Conservation (phyloP, 2,113 vertebrate species). For the Cynocephalus volans region DNA sequence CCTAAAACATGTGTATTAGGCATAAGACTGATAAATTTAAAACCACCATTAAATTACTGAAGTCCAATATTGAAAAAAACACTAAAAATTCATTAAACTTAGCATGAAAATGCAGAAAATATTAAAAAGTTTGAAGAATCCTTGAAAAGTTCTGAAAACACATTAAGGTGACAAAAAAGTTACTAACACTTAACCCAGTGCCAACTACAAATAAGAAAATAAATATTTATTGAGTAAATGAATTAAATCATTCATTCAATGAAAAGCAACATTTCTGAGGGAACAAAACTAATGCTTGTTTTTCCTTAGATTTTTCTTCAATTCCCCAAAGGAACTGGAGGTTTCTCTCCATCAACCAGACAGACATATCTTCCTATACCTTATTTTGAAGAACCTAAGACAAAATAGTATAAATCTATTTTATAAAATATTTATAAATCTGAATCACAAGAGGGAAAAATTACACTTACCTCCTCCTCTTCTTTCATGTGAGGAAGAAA, state of each 20-base stretch:
- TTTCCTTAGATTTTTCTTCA: not conserved
- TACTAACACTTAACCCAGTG: slow-evolving; percentile 8
- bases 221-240: not conserved
- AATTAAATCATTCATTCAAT: slow-evolving; percentile 2
- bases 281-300: not conserved
- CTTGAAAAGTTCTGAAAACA: not conserved
- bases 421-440: not conserved
- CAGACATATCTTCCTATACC: not conserved
- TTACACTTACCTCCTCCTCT: slow-evolving; percentile 95
- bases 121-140: slow-evolving; percentile 45
- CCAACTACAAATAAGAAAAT: not conserved
- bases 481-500: slow-evolving; percentile 99
- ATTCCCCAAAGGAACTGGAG: not conserved
- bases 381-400: slow-evolving; percentile 50
- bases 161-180: not conserved
- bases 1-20: not conserved
- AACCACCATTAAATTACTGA: slow-evolving; percentile 28
- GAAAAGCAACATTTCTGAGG: slow-evolving; percentile 10
- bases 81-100: slow-evolving; percentile 27
- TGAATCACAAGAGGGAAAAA: slow-evolving; percentile 17
- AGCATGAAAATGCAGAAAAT: not conserved
- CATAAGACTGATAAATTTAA: slow-evolving; percentile 4
- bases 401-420: not conserved
- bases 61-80: not conserved
- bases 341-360: not conserved